Percentiles rank a stretch among this genome's conserved stretches.
Conservation (phyloP, 1,140 invertebrate species). For the Drosophila teissieri region DNA sequence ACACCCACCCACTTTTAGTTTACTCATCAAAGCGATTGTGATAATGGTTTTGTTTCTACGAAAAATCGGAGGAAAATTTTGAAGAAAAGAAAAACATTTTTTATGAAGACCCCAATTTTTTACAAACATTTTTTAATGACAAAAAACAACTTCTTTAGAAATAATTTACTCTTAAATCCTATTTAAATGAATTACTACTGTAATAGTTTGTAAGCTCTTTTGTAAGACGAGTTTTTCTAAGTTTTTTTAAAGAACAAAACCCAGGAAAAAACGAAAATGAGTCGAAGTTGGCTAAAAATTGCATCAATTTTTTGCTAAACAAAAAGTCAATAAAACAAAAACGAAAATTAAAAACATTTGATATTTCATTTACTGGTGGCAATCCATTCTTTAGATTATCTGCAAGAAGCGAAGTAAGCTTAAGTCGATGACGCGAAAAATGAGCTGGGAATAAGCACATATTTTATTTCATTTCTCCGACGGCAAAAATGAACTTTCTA, state of each 20-base stretch:
- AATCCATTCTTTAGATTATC: constrained; percentile 4
- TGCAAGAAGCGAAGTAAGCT: not conserved
- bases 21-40: constrained; percentile 84
- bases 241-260: constrained; percentile 45
- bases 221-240: constrained; percentile 44
- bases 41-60: constrained; percentile 82
- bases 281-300: constrained; percentile 69
- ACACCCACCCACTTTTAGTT: constrained; percentile 45
- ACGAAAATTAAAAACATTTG: constrained; percentile 13
- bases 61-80: constrained; percentile 39
- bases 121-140: constrained; percentile 21
- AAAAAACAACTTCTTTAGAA: constrained; percentile 50
- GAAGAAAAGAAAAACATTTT: constrained; percentile 30
- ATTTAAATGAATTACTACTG: constrained; percentile 44
- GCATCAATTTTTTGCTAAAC: constrained; percentile 80
- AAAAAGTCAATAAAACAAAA: constrained; percentile 51
- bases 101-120: constrained; percentile 42
- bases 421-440: constrained; percentile 6
- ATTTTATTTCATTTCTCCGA: constrained; percentile 10
- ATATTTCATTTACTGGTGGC: constrained; percentile 15
- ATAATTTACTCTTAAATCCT: constrained; percentile 55
- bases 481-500: constrained; percentile 20
- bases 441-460: not conserved
- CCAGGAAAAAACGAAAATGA: constrained; percentile 20
- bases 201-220: constrained; percentile 56